Percentiles rank a stretch among this genome's conserved stretches.
Evolutionary conservation across 30 jellyfish, hydroid and myxozoan genomes (phyloP).

Genomic region (Catostylus mosaicus): DNA sequence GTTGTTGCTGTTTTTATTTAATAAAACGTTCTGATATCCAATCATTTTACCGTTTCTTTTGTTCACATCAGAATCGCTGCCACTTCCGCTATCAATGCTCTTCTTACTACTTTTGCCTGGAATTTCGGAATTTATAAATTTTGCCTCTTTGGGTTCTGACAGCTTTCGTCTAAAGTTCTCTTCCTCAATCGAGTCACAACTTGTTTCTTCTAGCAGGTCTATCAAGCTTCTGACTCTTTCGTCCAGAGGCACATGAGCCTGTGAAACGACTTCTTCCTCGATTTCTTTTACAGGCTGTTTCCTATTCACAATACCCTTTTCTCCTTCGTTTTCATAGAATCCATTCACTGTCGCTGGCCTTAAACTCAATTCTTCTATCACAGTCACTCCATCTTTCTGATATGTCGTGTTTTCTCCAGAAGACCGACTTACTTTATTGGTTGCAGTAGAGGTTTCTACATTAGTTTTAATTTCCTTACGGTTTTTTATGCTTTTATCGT

Average conservation of each 20-base stretch:
- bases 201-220: conserved; percentile 65
- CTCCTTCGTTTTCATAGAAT: not conserved
- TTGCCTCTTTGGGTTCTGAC: not conserved
- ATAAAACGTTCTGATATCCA: no score
- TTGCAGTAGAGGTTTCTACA: not conserved
- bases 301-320: not conserved
- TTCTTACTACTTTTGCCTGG: no score
- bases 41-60: no score
- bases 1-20: no score
- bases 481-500: not conserved
- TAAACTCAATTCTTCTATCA: not conserved
- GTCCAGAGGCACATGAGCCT: not conserved
- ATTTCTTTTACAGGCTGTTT: not conserved
- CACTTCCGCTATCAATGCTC: no score
- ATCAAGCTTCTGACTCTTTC: conserved; percentile 16
- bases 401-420: no score
- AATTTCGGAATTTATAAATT: not conserved
- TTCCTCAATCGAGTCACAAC: conserved; percentile 58
- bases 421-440: not conserved
- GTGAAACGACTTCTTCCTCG: conserved; percentile 41
- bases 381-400: not conserved
- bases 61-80: no score
- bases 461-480: not conserved
- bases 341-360: conserved; percentile 1
- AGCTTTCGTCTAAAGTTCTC: conserved; percentile 21